Percentiles rank a stretch among this genome's conserved stretches.
Conservation (phyloP, 2,888 invertebrate species). For the Venustoraphidia nigricollis region DNA sequence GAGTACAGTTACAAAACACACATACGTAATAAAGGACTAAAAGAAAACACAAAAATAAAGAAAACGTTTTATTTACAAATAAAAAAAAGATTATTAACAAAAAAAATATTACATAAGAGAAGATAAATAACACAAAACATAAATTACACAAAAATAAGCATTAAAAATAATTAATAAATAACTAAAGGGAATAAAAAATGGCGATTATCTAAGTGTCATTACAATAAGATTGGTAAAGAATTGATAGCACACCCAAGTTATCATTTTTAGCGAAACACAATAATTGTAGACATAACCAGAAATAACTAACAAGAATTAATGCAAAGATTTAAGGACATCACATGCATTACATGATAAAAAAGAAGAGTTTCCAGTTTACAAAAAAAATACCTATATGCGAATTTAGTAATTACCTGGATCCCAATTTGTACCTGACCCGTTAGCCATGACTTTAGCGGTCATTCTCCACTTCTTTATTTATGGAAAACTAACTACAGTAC, state of each 20-base stretch:
- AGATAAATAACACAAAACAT: too few species aligned
- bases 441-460: slow-evolving; percentile 42
- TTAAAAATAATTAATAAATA: too few species aligned
- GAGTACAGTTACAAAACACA: neutral
- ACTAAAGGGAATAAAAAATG: too few species aligned
- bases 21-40: neutral
- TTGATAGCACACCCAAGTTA: neutral
- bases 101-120: too few species aligned
- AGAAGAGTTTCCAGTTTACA: neutral
- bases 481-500: too few species aligned
- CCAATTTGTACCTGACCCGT: slow-evolving; percentile 35
- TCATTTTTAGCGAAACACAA: neutral
- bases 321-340: slow-evolving; percentile 1
- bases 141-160: too few species aligned
- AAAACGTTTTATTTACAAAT: neutral
- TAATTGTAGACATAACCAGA: neutral
- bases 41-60: neutral
- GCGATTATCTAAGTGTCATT: too few species aligned
- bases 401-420: slow-evolving; percentile 35
- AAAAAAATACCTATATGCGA: neutral
- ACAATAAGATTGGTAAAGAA: neutral
- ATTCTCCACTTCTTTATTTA: slow-evolving; percentile 23
- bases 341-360: neutral
- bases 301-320: neutral
- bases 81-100: neutral